Evolutionary conservation across 1,140 invertebrate genomes (phyloP).

Genomic region (Diachasma alloeum): DNA sequence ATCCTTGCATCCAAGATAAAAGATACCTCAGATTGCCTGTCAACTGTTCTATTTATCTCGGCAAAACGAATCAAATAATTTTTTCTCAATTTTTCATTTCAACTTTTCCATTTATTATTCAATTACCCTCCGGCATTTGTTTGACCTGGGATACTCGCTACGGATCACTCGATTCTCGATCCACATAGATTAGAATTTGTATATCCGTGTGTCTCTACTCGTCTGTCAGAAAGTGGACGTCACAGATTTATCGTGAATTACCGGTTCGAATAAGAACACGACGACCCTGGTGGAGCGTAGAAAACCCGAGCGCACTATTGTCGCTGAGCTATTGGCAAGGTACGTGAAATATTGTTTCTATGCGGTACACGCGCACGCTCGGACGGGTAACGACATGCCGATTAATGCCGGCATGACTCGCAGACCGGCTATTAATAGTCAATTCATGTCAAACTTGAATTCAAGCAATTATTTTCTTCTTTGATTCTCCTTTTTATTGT

Average conservation of each 20-base stretch:
- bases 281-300: neutral
- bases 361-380: conserved; percentile 47
- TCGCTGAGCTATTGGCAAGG: conserved; percentile 33
- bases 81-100: neutral
- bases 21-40: neutral
- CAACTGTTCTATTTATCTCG: neutral
- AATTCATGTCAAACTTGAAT: conserved; percentile 31
- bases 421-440: conserved; percentile 50
- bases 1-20: neutral
- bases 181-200: neutral
- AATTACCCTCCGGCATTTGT: neutral
- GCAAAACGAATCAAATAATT: neutral
- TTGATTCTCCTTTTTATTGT: neutral
- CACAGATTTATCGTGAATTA: conserved; percentile 2
- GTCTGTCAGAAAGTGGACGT: neutral
- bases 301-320: conserved; percentile 39
- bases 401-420: conserved; percentile 54
- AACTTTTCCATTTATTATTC: neutral
- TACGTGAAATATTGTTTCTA: conserved; percentile 55
- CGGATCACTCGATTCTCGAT: neutral
- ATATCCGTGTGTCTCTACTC: neutral
- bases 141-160: neutral
- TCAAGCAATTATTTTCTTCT: neutral
- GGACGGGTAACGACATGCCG: conserved; percentile 56
- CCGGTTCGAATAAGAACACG: neutral